These are phyloP conservation scores for Drosophila murphyi DNA, from an alignment of 1,140 invertebrate species.

Conservation along the genomic window DNA sequence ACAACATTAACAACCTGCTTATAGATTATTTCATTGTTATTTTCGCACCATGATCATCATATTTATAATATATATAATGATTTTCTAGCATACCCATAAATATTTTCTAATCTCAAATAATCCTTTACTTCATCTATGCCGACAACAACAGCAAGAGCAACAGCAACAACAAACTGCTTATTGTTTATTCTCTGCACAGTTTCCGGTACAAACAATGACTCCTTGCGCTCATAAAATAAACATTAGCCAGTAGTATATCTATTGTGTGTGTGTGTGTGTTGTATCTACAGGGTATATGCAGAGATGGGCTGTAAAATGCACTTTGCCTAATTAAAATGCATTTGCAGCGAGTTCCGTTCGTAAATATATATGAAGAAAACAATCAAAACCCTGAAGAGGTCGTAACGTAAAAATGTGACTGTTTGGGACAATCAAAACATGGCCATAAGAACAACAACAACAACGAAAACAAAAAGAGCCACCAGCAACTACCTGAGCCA, in stretches of 20 bases:
- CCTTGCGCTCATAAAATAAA: conserved; percentile 16
- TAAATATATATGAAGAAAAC: too few species aligned
- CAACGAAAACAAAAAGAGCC: conserved; percentile 40
- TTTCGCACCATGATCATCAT: background rate
- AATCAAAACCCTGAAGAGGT: conserved; percentile 6
- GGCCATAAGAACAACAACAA: conserved; percentile 13
- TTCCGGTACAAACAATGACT: conserved; percentile 6
- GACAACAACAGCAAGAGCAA: background rate
- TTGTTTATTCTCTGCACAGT: conserved; percentile 12
- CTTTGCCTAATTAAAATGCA: conserved; percentile 47
- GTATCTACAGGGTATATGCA: background rate
- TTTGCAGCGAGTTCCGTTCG: conserved; percentile 33
- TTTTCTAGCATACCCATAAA: background rate
- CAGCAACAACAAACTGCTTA: background rate
- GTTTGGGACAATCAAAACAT: conserved; percentile 47
- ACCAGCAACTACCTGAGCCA: conserved; percentile 60
- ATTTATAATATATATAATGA: background rate
- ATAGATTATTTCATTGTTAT: background rate
- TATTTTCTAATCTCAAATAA: background rate
- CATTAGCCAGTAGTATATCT: conserved; percentile 4
- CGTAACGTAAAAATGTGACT: conserved; percentile 12
- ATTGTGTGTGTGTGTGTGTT: background rate
- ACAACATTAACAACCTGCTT: too few species aligned
- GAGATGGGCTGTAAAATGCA: conserved; percentile 21
- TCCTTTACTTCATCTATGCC: conserved; percentile 2